Conservation (phyloP, 2,888 invertebrate species). For the Spisula subtruncata region DNA sequence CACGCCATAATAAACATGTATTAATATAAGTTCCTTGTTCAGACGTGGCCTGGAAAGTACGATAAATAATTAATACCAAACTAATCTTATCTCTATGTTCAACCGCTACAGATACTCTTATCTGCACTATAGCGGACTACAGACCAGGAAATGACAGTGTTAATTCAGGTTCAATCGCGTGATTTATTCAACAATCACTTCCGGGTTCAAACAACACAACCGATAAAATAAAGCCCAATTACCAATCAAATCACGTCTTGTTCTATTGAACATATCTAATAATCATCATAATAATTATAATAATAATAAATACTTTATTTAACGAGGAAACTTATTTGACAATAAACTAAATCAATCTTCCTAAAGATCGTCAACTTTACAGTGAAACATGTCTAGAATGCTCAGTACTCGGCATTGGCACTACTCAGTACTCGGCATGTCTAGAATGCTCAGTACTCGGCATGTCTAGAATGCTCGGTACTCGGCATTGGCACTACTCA, state of each 20-base stretch:
- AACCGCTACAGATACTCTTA: neutral
- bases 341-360: too few species aligned
- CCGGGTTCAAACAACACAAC: neutral
- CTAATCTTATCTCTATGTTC: neutral
- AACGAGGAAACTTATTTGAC: too few species aligned
- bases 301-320: too few species aligned
- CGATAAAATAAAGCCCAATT: neutral
- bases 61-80: neutral
- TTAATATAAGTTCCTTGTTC: slow-evolving; percentile 1
- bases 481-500: too few species aligned
- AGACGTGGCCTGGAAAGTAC: neutral
- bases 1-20: too few species aligned
- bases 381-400: too few species aligned
- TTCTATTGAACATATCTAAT: neutral
- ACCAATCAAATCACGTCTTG: neutral
- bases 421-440: too few species aligned
- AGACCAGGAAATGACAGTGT: neutral
- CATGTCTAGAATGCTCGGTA: too few species aligned
- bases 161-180: neutral
- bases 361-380: too few species aligned
- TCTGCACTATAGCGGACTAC: neutral
- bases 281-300: too few species aligned
- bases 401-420: too few species aligned
- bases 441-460: too few species aligned
- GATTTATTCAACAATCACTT: neutral